Conservation (phyloP, 1,140 invertebrate genomes). For the Lordiphosa mommai region DNA sequence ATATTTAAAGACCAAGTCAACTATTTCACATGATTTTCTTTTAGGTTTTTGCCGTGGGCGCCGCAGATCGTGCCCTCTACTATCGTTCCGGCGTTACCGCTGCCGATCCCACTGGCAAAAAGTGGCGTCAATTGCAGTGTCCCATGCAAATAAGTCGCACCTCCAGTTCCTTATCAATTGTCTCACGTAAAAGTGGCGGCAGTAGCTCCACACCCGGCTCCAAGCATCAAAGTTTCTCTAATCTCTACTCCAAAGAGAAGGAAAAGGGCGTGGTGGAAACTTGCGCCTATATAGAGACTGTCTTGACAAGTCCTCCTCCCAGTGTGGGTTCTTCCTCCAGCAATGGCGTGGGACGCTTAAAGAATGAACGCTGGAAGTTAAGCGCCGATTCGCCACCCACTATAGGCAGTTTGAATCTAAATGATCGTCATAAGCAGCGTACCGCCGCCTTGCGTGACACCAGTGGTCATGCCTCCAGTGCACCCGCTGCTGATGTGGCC, state of each 20-base stretch:
- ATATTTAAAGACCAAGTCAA: conserved; percentile 80
- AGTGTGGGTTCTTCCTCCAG: conserved; percentile 79
- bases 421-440: conserved; percentile 70
- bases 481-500: conserved; percentile 63
- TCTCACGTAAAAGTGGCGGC: conserved; percentile 80
- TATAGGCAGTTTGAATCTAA: conserved; percentile 72
- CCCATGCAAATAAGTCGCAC: conserved; percentile 89
- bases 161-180: conserved; percentile 84
- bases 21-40: conserved; percentile 31
- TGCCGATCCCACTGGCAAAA: conserved; percentile 91
- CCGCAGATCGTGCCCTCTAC: conserved; percentile 86
- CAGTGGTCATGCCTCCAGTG: conserved; percentile 60
- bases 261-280: conserved; percentile 74
- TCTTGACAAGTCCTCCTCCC: conserved; percentile 83
- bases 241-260: conserved; percentile 73
- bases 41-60: conserved; percentile 84
- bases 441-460: conserved; percentile 49
- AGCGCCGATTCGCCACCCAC: conserved; percentile 67
- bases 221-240: conserved; percentile 77
- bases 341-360: conserved; percentile 57
- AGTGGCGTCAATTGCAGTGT: conserved; percentile 89
- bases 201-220: conserved; percentile 80
- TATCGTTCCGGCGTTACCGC: conserved; percentile 88
- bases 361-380: conserved; percentile 66
- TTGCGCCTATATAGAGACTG: conserved; percentile 81